phyloP scores from a whole-genome alignment of 2,113 vertebrate species.

The Elachura formosa region DNA sequence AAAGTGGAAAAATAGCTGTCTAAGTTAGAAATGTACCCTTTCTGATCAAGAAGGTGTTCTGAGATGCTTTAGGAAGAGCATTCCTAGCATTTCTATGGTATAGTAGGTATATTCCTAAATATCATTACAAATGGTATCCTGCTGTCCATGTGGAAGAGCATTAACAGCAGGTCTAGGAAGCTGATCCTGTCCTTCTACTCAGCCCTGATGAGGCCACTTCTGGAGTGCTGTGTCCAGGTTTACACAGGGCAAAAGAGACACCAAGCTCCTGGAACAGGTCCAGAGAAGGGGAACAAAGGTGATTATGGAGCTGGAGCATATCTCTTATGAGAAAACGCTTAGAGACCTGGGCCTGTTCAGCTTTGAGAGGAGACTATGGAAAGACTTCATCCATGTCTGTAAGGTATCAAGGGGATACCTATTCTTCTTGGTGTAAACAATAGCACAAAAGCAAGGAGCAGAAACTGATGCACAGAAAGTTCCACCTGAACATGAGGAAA shows the following conservation, averaged over 20 bases:
- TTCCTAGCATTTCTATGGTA: background rate
- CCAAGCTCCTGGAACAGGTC: background rate
- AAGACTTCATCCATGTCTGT: background rate
- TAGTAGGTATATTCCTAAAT: no score
- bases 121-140: background rate
- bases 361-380: fast-evolving
- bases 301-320: no score
- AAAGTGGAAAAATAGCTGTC: background rate
- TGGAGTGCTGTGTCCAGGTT: background rate
- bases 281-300: background rate
- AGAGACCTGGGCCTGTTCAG: background rate
- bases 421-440: background rate
- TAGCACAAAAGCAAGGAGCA: background rate
- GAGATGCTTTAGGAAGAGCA: background rate
- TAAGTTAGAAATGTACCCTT: background rate
- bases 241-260: background rate
- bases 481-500: background rate
- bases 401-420: background rate
- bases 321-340: background rate
- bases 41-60: no score
- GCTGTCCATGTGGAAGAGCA: background rate
- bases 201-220: no score
- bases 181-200: background rate
- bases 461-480: background rate
- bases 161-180: fast-evolving